Base-by-base conservation (phyloP, 2,888 invertebrate species). In the Drosophila ezoana region DNA sequence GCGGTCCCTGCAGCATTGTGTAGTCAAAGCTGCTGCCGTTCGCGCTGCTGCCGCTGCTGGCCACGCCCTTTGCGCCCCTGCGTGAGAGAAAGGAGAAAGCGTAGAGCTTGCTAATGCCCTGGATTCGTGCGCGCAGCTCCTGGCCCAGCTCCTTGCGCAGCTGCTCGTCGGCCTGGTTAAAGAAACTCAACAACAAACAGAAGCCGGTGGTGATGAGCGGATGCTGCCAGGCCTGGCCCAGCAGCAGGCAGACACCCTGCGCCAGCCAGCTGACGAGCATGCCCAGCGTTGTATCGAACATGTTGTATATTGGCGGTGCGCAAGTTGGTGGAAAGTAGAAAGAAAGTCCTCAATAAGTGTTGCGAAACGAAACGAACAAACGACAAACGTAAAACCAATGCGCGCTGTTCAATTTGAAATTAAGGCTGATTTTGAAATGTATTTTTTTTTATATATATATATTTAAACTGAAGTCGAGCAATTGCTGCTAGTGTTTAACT, bases 1-100 rank as follows among this genome's bases (percentile, higher is more conserved):
- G 92, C 0, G 93, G 93, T 6, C 93, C 93, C 1, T 69, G 59
- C 44, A 5, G 5, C 40, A 76, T 57, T n/a, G 60, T 64, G 38
- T 73, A 67, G 6, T 69, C 70, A 47, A 45, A 80, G 13, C 5
- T n/a, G 28, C 8, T 28, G 28, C 28, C 23, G 5, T 5, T 28
- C 8, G 8, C 8, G 23, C 6, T 23, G 23, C 23, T 28, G 28
- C 28, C 6, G 28, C 28, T 8, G 23, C 20, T 4, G n/a, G 8
- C 11, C 6, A 20, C 33, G 38, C n/a, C 35, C 40, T 28, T 4
- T 0, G 4, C 11, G 23, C 37, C 16, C 4, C 51, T 58, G n/a
- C 35, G 38, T 10, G 32, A 18, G 8, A 57, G 20, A 3, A 23
- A 40, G 5, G 70, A 52, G 14, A 60, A 44, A 5, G 48, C 43